Base-by-base conservation (phyloP, 2,113 vertebrate species). In the Hucho hucho region DNA sequence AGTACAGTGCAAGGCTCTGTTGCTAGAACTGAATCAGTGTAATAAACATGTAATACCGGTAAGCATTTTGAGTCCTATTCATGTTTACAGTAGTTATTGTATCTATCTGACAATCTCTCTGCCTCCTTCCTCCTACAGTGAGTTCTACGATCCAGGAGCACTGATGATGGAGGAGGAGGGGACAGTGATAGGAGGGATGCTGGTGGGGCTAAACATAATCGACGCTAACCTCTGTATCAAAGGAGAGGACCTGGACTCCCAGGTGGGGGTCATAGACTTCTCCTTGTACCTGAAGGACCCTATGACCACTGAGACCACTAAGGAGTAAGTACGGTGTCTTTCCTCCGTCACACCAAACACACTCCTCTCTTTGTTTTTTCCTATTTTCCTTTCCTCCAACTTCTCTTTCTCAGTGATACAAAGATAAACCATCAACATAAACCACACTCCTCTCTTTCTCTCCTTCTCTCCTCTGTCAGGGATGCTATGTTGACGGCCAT, bases 171-270 rank as follows among this genome's bases (percentile, higher is more conserved):
- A 98, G 80, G 98, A 99, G 78, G 98, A 99, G 86, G 98, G 98
- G 22, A 89, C 87, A 0, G 95, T 99, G 79, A 95, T 98, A 64
- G 96, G 95, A 0, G 98, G 98, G 16, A 94, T 99, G 73, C 90
- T 99, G 68, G 97, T 99, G 82, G 98, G 98, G 46, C 94, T 99
- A 79, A 99, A 98, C 4, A 95, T 99, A 70, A 97, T 99, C 25
- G 98, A 99, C 84, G 98, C 98, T 78, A 99, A 99, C 82, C 95
- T 99, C 37, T 98, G 97, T 86, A 94, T 99, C 76, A 99, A 99
- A 94, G 98, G 98, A 85, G 98, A 99, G 93, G 96, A 99, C 86
- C 91, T 99, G 75, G 98, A 99, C 89, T 96, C 96, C 70, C 97
- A 97, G 95, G 97, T 99, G 87, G 96, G 94, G 69, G 94, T 99